Evolutionary conservation across 1,140 invertebrate genomes (phyloP), one percentile per base, ranked within the genome.

Genomic region (Sinella curviseta): DNA sequence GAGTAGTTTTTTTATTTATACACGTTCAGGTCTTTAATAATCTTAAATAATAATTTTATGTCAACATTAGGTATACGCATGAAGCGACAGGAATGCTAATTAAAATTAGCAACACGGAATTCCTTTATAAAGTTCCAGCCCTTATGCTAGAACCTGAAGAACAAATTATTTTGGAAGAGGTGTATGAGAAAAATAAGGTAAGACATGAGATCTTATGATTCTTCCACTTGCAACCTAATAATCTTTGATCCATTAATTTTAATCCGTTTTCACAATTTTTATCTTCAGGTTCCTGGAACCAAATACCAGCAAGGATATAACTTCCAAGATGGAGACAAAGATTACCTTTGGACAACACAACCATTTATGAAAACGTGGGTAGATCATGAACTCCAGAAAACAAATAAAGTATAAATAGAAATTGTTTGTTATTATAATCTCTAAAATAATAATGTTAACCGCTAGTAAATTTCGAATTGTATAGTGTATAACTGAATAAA

Each of bases 271-370:
- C n/a, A n/a, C n/a, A n/a, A n/a, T n/a, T n/a, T n/a, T n/a, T n/a
- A n/a, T n/a, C n/a, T n/a, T n/a, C 82, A 90, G 89, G 85, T 88
- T 30, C 89, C 89, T 54, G 90, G 91, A 74, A 85, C 86, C 81
- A 85, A 87, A 83, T 92, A 89, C 82, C 80, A 73, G 0, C 74
- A 83, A 26, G 91, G 91, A 33, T 92, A 85, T 84, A 91, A 92
- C 85, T 77, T 84, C 67, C 85, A 87, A 26, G 80, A 88, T 83
- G 90, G 90, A 17, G 90, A 92, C 83, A 86, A 54, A n/a, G n/a
- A n/a, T n/a, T n/a, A n/a, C n/a, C n/a, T n/a, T n/a, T n/a, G n/a
- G n/a, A n/a, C n/a, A n/a, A n/a, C n/a, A n/a, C n/a, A n/a, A n/a
- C n/a, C n/a, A n/a, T n/a, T n/a, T n/a, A n/a, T n/a, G n/a, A n/a